These are phyloP conservation scores for Cryptocheilus praepositus DNA, from an alignment of 2,888 invertebrate genomes.

Conservation along the genomic window DNA sequence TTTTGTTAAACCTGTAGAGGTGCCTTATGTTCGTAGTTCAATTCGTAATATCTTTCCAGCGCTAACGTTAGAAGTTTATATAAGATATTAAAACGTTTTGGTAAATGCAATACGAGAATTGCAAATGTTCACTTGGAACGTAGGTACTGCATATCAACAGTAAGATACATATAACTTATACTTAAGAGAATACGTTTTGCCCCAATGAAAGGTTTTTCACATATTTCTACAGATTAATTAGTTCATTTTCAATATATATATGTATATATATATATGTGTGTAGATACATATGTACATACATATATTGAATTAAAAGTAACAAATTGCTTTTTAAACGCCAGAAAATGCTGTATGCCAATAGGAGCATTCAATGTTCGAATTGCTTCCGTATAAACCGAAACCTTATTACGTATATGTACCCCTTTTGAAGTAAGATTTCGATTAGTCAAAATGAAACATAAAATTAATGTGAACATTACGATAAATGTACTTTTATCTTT, in stretches of 20 bases:
- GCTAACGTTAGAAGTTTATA: constrained; percentile 43
- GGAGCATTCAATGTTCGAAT: background rate
- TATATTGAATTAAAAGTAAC: no score
- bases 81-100: constrained; percentile 37
- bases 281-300: no score
- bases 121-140: no score
- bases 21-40: background rate
- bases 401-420: constrained; percentile 20
- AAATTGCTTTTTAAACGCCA: no score
- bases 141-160: no score
- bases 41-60: background rate
- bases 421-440: constrained; percentile 14
- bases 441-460: constrained; percentile 40
- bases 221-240: no score
- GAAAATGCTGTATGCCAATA: background rate
- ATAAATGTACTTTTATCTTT: constrained; percentile 43
- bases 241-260: no score
- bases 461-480: constrained; percentile 43
- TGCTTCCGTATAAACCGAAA: constrained; percentile 12
- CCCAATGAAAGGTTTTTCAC: no score
- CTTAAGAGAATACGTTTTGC: no score
- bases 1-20: no score
- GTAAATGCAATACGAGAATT: constrained; percentile 23
- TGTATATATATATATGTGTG: no score
- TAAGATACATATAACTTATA: no score